Base-by-base conservation (phyloP, 2,113 vertebrate species). In the Nycticryphes semicollaris region DNA sequence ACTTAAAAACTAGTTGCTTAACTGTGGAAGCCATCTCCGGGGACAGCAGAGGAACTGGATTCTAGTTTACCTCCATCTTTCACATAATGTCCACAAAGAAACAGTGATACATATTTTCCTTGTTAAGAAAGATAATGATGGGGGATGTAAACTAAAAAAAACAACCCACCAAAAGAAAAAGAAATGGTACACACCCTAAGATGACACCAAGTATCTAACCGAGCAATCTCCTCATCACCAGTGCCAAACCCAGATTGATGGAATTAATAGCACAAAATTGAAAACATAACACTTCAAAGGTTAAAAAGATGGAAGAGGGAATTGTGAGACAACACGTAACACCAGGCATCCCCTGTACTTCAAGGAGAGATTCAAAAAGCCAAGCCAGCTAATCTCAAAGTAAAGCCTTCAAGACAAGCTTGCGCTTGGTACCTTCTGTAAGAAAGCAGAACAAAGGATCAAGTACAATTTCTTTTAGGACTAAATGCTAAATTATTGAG, bases 241-340 rank as follows among this genome's bases (percentile, higher is more conserved):
- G 33, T 25, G 41, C 21, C 57, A 70, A 63, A 90, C 39, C 35
- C 47, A 57, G 5, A 83, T 25, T 37, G 13, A 62, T 9, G 6
- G 28, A 70, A 92, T 63, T n/a, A 64, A 10, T 16, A 27, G 35
- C 8, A 68, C 4, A 68, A 76, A 85, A 91, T n/a, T 59, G 59
- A 72, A 72, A 85, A 9, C 3, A 54, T n/a, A 96, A 24, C 4
- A 27, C 48, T 83, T 64, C n/a, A n/a, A n/a, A n/a, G n/a, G n/a
- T n/a, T n/a, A n/a, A n/a, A n/a, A n/a, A n/a, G n/a, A n/a, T n/a
- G n/a, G n/a, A n/a, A n/a, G n/a, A n/a, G n/a, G n/a, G n/a, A 62
- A 48, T 11, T n/a, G 28, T 37, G 20, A 51, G 90, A 63, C 17
- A 25, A 15, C 14, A 41, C 0, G 0, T 30, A 81, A 84, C 60